Base-by-base conservation (phyloP, 1,140 invertebrate species). In the Drosophila parvula region DNA sequence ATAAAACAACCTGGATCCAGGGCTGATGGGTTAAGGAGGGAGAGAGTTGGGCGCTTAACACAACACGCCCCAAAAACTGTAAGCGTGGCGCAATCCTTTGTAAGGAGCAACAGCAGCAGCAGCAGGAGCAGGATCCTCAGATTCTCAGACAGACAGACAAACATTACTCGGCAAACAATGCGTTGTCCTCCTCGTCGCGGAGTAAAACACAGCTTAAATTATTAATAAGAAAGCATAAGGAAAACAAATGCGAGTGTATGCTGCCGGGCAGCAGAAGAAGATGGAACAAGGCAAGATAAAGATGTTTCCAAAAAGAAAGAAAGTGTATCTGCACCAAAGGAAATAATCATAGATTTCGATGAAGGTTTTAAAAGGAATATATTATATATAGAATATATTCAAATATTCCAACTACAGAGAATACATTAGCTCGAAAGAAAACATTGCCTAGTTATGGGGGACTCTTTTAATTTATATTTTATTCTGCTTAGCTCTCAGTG, bases 161-260 rank as follows among this genome's bases (percentile, higher is more conserved):
- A 74, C 74, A 61, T 69, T 45, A 45, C 74, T 50, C 16, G 48
- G 60, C 60, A 74, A 78, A 78, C 78, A 89, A 88, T 68, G 73
- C 76, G 70, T 80, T 82, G 63, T 78, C 78, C 76, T 81, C 73
- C 76, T 86, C 73, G 57, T 60, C 48, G 73, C 45, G 57, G 65
- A 85, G 80, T 89, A 78, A 79, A 89, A 70, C 84, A 71, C 70
- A 83, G 59, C 78, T 90, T 89, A 89, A 89, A 89, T 89, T 89
- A 89, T 89, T 89, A 89, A 89, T 89, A 89, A 84, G 71, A 28
- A 62, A 80, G 74, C 81, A 90, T 90, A 84, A 90, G 78, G 78
- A 78, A 84, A 89, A 89, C 81, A 88, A 88, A 88, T 89, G 79
- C 81, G 75, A 78, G 63, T 81, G 82, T 73, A 85, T 79, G 73